Base-by-base conservation (phyloP, 2,888 invertebrate species). In the Heliconius erato region DNA sequence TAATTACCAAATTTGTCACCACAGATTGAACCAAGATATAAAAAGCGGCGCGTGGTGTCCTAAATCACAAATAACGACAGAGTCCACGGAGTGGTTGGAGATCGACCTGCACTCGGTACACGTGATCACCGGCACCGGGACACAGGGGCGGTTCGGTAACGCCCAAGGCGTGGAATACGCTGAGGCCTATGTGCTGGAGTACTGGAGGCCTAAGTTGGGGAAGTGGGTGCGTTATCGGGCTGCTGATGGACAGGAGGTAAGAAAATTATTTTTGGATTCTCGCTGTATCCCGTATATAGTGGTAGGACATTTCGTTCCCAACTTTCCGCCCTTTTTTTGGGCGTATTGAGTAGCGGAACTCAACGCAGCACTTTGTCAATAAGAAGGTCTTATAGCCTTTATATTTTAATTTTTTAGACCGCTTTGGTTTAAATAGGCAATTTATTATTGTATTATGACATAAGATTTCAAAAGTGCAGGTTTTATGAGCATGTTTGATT, bases 31-130 rank as follows among this genome's bases (percentile, higher is more conserved):
- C 86, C 97, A 97, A 88, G 99, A 99, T 91, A 96, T 97, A 86
- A 97, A 97, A 89, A 98, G 98, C 23, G 99, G 99, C 74, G 99
- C 99, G 0, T 99, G 99, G 99, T 99, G 99, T 94, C 99, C 99
- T 19, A 97, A 97, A 92, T 96, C 97, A 79, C 97, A 97, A 91
- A 97, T 98, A 89, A 98, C 98, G 40, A 97, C 97, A n/a, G 98
- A 98, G 88, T 96, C 97, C 4, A 96, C 96, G 83, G 98, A 98
- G 92, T 98, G 98, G 98, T 94, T 98, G 84, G 97, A 99, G 96
- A 97, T 98, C 86, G 97, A 99, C 91, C 96, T 99, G 86, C 97
- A 97, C 89, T 95, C 96, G 32, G 97, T 98, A 74, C 98, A 98
- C 94, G 97, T 98, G 91, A 97, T 99, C 90, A 98, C 98, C 0